Conservation (phyloP, 2,888 invertebrate species). For the Leptinotarsa peninsularis region DNA sequence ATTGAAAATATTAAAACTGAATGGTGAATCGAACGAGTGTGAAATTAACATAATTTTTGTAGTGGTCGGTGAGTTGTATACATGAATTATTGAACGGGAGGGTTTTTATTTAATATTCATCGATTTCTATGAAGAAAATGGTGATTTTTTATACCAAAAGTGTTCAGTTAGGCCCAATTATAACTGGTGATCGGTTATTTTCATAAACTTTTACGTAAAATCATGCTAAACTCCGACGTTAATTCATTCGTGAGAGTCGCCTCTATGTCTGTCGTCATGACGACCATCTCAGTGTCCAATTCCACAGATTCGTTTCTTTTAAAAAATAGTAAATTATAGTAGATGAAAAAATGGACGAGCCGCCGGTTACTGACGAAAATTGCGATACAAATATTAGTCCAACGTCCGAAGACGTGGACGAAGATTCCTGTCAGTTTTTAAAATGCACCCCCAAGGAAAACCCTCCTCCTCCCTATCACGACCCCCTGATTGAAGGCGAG, state of each 20-base stretch:
- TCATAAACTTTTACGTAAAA: not conserved
- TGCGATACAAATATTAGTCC: slow-evolving; percentile 43
- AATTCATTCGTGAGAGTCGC: slow-evolving; percentile 53
- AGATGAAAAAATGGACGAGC: slow-evolving; percentile 36
- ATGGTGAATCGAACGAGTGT: not conserved
- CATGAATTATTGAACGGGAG: not conserved
- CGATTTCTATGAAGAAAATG: not conserved
- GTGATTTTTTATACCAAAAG: not conserved
- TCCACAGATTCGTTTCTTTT: slow-evolving; percentile 28
- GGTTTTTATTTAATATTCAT: not conserved
- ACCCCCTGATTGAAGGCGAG: slow-evolving; percentile 23
- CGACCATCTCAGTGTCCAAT: slow-evolving; percentile 55
- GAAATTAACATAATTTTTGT: not conserved
- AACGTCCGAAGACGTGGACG: slow-evolving; percentile 39
- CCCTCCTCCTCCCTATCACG: slow-evolving; percentile 27
- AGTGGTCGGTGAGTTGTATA: slow-evolving; percentile 2
- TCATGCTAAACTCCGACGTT: slow-evolving; percentile 21
- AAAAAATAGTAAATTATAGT: slow-evolving; percentile 39
- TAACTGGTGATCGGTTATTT: not conserved
- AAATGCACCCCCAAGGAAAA: slow-evolving; percentile 56
- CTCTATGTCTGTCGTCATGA: slow-evolving; percentile 64
- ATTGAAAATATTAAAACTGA: slow-evolving; percentile 25
- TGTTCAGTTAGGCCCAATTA: not conserved
- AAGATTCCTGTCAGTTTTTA: slow-evolving; percentile 55
- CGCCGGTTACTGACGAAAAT: slow-evolving; percentile 40